Percentiles rank a stretch among this genome's conserved stretches.
These are phyloP conservation scores for Eupelmus urozonus DNA, from an alignment of 2,888 invertebrate genomes.

Conservation along the genomic window DNA sequence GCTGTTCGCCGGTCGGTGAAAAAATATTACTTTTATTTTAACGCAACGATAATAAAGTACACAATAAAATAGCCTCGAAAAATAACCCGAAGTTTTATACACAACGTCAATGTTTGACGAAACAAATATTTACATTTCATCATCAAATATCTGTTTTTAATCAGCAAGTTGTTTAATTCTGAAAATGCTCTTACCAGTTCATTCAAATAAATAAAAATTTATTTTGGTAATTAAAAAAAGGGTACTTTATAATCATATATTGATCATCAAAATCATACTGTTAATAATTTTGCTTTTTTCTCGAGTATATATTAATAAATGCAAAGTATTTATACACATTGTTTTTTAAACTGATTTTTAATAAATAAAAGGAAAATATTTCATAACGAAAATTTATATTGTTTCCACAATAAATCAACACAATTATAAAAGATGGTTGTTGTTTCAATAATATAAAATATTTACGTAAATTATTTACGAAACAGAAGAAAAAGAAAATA, in stretches of 20 bases:
- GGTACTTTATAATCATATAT: neutral
- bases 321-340: too few species aligned
- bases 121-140: conserved; percentile 41
- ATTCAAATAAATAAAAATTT: neutral
- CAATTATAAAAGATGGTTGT: too few species aligned
- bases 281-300: too few species aligned
- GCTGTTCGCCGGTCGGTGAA: neutral
- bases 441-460: too few species aligned
- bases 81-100: neutral
- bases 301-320: too few species aligned
- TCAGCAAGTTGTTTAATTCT: conserved; percentile 11
- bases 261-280: neutral
- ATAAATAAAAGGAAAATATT: too few species aligned
- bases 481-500: too few species aligned
- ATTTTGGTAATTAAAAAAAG: neutral
- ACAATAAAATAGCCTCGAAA: neutral
- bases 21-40: neutral
- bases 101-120: conserved; percentile 7
- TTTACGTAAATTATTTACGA: too few species aligned
- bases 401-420: too few species aligned
- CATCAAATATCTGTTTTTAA: conserved; percentile 30
- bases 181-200: conserved; percentile 23
- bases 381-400: too few species aligned
- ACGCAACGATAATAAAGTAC: conserved; percentile 5
- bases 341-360: too few species aligned